phyloP scores from a whole-genome alignment of 1,140 invertebrate genomes.

The Hycleus cichorii region DNA sequence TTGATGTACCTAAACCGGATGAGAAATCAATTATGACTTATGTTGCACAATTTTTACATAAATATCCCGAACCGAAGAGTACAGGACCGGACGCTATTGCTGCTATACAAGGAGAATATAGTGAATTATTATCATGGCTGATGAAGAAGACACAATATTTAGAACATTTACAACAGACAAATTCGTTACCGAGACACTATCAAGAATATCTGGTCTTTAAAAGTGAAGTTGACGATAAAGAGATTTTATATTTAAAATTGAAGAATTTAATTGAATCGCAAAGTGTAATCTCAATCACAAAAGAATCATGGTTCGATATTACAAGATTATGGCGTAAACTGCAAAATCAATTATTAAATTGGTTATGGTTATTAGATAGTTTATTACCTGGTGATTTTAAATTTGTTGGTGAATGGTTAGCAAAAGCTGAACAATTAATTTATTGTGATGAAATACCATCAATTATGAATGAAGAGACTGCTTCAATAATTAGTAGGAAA shows the following conservation, averaged over 20 bases:
- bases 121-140: constrained; percentile 73
- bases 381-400: constrained; percentile 76
- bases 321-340: constrained; percentile 69
- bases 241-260: constrained; percentile 61
- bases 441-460: constrained; percentile 74
- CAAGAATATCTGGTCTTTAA: constrained; percentile 65
- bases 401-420: constrained; percentile 81
- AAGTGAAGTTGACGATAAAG: constrained; percentile 62
- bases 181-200: constrained; percentile 56
- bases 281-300: constrained; percentile 68
- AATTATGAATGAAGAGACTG: constrained; percentile 77
- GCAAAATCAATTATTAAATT: constrained; percentile 67
- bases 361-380: constrained; percentile 80
- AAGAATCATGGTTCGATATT: constrained; percentile 72
- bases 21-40: constrained; percentile 99
- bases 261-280: constrained; percentile 68
- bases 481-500: constrained; percentile 76
- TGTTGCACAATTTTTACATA: constrained; percentile 96
- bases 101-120: constrained; percentile 71
- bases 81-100: constrained; percentile 61
- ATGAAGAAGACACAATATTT: constrained; percentile 63
- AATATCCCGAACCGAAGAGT: constrained; percentile 78
- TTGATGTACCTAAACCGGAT: constrained; percentile 94
- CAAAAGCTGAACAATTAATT: constrained; percentile 75
- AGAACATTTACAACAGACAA: constrained; percentile 59